phyloP scores from a whole-genome alignment of 2,888 invertebrate genomes.

The Exocentrus adspersus region DNA sequence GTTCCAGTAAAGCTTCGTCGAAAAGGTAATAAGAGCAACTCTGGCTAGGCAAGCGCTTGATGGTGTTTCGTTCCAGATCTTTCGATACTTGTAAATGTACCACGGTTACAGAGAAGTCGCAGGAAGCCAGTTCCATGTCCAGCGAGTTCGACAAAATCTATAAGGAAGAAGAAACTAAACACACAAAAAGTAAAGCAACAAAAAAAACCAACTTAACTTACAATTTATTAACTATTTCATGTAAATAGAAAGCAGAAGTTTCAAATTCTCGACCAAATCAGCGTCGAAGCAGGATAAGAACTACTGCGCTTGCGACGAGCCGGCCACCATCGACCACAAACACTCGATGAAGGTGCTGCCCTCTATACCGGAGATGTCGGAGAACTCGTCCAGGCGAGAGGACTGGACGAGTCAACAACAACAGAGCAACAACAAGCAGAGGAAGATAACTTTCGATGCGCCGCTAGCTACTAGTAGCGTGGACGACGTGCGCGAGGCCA shows the following conservation, averaged over 20 bases:
- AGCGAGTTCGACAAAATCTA: conserved; percentile 39
- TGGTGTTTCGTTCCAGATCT: conserved; percentile 1
- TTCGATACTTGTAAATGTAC: conserved; percentile 34
- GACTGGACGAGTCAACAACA: not conserved
- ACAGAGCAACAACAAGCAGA: conserved; percentile 15
- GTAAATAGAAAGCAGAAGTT: not conserved
- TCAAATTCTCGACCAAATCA: not conserved
- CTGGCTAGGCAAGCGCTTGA: too few relatives aligned
- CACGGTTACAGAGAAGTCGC: conserved; percentile 32
- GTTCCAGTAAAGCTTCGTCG: conserved; percentile 27
- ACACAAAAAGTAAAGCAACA: not conserved
- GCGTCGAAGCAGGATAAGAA: not conserved
- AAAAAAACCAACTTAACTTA: too few relatives aligned
- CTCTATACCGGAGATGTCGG: conserved; percentile 50
- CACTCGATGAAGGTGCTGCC: conserved; percentile 48
- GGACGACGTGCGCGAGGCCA: conserved; percentile 13
- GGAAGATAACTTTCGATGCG: conserved; percentile 31
- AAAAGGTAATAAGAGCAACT: not conserved
- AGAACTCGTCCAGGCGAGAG: conserved; percentile 36
- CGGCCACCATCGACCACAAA: conserved; percentile 47
- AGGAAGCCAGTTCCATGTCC: conserved; percentile 25
- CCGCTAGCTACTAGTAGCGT: conserved; percentile 33
- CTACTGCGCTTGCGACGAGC: conserved; percentile 28
- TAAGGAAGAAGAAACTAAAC: conserved; percentile 17
- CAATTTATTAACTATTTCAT: too few relatives aligned